Percentiles rank a stretch among this genome's conserved stretches.
These are phyloP conservation scores for Agrypnus murinus DNA, from an alignment of 2,888 invertebrate species.

Conservation along the genomic window DNA sequence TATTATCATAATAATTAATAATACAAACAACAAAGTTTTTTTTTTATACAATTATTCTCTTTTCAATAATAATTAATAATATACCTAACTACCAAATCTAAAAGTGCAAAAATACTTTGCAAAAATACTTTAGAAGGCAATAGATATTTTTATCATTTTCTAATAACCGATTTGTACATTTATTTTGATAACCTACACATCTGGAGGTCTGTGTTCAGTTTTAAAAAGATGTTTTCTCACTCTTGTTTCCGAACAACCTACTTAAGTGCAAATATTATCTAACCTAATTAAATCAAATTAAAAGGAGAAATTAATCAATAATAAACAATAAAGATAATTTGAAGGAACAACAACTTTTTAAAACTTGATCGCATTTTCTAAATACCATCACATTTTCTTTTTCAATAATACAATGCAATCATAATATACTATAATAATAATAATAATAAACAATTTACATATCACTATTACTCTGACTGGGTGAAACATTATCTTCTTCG, in stretches of 20 bases:
- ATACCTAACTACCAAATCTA: constrained; percentile 43
- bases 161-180: constrained; percentile 57
- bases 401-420: constrained; percentile 32
- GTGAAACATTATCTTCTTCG: constrained; percentile 36
- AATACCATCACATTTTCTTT: constrained; percentile 24
- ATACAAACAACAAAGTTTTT: constrained; percentile 60
- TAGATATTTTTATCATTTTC: constrained; percentile 50
- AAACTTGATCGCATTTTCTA: constrained; percentile 11
- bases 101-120: constrained; percentile 70
- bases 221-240: constrained; percentile 26
- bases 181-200: constrained; percentile 41
- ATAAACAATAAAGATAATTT: no score
- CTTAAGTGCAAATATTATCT: constrained; percentile 1
- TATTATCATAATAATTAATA: no score
- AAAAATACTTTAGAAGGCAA: constrained; percentile 68
- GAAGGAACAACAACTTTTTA: constrained; percentile 15
- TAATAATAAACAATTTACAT: constrained; percentile 36
- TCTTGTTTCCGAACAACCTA: not conserved
- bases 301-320: no score
- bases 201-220: constrained; percentile 22
- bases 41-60: constrained; percentile 50
- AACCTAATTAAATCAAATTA: no score
- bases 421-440: no score
- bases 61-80: constrained; percentile 35
- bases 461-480: constrained; percentile 43